Percentiles rank a stretch among this genome's conserved stretches.
phyloP scores from a whole-genome alignment of 2,113 vertebrate species.

The Steatornis caripensis region DNA sequence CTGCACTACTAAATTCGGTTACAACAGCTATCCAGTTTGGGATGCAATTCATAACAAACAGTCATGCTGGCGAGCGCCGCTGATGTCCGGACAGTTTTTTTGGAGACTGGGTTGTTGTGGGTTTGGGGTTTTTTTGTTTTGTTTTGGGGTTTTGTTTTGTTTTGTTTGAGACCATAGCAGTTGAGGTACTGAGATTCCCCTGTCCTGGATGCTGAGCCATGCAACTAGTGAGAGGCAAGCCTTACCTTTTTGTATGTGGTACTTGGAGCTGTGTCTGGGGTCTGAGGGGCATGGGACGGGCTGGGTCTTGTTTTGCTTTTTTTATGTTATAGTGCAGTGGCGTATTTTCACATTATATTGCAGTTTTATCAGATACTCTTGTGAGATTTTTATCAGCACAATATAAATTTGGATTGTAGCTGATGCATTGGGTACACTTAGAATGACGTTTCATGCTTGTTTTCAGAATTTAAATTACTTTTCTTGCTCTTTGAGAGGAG shows the following conservation, averaged over 20 bases:
- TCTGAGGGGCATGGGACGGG: neutral
- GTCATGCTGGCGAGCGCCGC: neutral
- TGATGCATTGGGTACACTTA: neutral
- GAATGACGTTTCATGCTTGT: neutral
- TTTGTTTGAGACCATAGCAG: neutral
- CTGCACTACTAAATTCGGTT: neutral
- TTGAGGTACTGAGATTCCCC: neutral
- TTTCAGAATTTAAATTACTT: neutral
- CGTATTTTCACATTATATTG: neutral
- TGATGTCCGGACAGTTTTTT: neutral
- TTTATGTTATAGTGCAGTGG: neutral
- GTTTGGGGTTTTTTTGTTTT: neutral
- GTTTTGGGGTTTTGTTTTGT: neutral
- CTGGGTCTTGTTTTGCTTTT: neutral
- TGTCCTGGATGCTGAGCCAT: neutral
- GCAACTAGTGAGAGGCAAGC: neutral
- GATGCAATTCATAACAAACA: neutral
- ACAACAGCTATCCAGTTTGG: neutral
- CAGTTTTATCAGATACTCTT: neutral
- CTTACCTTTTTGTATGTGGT: neutral
- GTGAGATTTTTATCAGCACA: neutral
- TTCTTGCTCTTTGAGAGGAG: neutral
- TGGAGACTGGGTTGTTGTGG: fast-evolving
- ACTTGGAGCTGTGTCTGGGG: neutral
- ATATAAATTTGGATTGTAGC: neutral